A percentile compares a stretch with the other conserved stretches of the same genome.
phyloP scores from a whole-genome alignment of 2,888 invertebrate species.

The Eristalinus aeneus region DNA sequence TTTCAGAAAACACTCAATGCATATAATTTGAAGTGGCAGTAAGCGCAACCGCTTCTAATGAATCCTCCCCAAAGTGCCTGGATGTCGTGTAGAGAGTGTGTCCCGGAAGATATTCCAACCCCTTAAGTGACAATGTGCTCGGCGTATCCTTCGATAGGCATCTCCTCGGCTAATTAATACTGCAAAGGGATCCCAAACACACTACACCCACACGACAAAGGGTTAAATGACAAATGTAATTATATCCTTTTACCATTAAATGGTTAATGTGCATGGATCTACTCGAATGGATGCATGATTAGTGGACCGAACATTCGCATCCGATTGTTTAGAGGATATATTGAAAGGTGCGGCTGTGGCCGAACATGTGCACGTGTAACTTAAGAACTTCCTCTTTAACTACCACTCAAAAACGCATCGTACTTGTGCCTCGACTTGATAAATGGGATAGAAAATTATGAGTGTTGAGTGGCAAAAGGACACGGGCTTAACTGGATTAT shows the following conservation, averaged over 20 bases:
- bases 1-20: constrained; percentile 59
- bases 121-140: constrained; percentile 12
- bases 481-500: too few relatives aligned
- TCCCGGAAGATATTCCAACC: constrained; percentile 27
- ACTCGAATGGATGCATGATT: constrained; percentile 39
- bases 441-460: not conserved
- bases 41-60: constrained; percentile 25
- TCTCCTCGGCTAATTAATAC: constrained; percentile 60
- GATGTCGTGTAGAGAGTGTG: constrained; percentile 6
- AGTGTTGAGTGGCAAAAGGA: not conserved
- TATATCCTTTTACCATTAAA: constrained; percentile 64
- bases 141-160: constrained; percentile 31
- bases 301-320: constrained; percentile 54
- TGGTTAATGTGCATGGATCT: constrained; percentile 55
- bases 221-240: constrained; percentile 70
- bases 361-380: constrained; percentile 4
- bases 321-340: constrained; percentile 51
- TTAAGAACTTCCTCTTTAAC: constrained; percentile 23
- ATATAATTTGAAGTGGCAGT: constrained; percentile 49
- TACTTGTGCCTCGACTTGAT: not conserved
- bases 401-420: not conserved
- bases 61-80: constrained; percentile 6
- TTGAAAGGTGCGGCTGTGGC: constrained; percentile 40
- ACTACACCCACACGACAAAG: constrained; percentile 24
- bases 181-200: constrained; percentile 39